Evolutionary conservation across 2,888 invertebrate genomes (phyloP), one percentile per base, ranked within the genome.

Genomic region (Miltochrista miniata): DNA sequence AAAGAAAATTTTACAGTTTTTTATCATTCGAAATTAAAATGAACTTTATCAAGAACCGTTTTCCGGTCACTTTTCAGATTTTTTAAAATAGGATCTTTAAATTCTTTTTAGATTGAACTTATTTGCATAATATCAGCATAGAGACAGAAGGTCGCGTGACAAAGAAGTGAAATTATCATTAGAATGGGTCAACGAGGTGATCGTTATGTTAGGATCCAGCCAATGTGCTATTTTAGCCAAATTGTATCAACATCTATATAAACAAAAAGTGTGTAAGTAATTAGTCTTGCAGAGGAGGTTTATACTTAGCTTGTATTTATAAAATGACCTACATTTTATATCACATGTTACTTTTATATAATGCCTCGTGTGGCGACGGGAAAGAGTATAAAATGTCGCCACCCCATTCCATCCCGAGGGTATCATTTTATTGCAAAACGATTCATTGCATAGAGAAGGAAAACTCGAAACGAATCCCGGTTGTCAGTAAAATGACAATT

Each of bases 71-170:
- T 84, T 83, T n/a, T n/a, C n/a, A n/a, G n/a, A n/a, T n/a, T n/a
- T n/a, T n/a, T n/a, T n/a, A n/a, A n/a, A n/a, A n/a, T n/a, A n/a
- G n/a, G n/a, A n/a, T n/a, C n/a, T n/a, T n/a, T n/a, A n/a, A n/a
- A n/a, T n/a, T n/a, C n/a, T n/a, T n/a, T n/a, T n/a, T n/a, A n/a
- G n/a, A n/a, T n/a, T n/a, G 74, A 61, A 60, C 73, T 76, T 76
- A 89, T 89, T 89, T 87, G 85, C 90, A 90, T n/a, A n/a, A n/a
- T 89, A 89, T 89, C 90, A 78, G 85, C 77, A 83, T 82, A 86
- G 81, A 85, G 88, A 85, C 87, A 89, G n/a, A n/a, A n/a, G 87
- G 86, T 85, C 80, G 87, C 86, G 87, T 87, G 88, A 85, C 87
- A 81, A 77, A 80, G 75, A 74, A 74, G 76, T 74, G 68, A 68